Evolutionary conservation across 2,113 vertebrate genomes (phyloP).

Genomic region (Crotalus helleri): DNA sequence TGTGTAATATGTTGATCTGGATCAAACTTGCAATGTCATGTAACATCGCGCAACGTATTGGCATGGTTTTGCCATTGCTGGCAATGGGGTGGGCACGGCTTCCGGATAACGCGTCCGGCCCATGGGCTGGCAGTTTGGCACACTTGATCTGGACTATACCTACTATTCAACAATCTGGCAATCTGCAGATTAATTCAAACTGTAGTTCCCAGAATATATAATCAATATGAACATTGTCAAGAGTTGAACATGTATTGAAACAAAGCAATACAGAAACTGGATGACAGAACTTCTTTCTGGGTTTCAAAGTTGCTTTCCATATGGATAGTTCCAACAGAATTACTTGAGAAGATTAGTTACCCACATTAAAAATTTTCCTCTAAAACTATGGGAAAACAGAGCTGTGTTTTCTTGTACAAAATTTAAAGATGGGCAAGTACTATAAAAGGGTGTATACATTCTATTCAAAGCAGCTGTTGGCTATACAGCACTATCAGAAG

Average conservation of each 20-base stretch:
- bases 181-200: background rate
- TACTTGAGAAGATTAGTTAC: slow-evolving; percentile 37
- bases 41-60: too few relatives aligned
- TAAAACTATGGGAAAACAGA: background rate
- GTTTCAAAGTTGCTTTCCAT: slow-evolving; percentile 49
- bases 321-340: slow-evolving; percentile 36
- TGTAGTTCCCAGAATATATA: background rate
- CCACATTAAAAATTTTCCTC: slow-evolving; percentile 50
- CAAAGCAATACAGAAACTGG: slow-evolving; percentile 34
- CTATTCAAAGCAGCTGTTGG: slow-evolving; percentile 80
- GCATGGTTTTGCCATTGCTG: too few relatives aligned
- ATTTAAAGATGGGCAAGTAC: slow-evolving; percentile 58
- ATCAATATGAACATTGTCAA: background rate
- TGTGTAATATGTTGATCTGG: background rate
- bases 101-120: too few relatives aligned
- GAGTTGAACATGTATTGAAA: background rate
- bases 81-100: too few relatives aligned
- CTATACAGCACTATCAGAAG: slow-evolving; percentile 81
- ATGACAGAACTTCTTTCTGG: slow-evolving; percentile 40
- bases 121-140: too few relatives aligned
- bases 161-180: background rate
- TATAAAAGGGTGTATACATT: slow-evolving; percentile 64
- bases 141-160: background rate
- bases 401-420: background rate
- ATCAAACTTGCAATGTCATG: too few relatives aligned